Evolutionary conservation across 2,888 invertebrate species (phyloP).

Genomic region (Cheilosia urbana): DNA sequence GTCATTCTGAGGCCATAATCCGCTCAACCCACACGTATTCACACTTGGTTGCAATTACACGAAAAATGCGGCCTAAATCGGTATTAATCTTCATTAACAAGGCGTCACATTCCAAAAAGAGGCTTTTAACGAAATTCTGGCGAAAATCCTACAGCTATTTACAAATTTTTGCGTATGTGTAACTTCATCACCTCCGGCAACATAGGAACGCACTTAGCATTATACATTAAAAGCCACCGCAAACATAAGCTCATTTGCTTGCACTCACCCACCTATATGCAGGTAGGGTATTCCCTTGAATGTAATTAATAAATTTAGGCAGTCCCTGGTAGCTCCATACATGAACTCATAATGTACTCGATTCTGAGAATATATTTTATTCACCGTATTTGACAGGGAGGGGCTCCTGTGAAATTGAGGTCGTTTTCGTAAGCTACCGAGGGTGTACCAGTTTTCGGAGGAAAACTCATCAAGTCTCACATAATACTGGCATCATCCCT

Average conservation of each 20-base stretch:
- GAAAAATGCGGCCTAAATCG: neutral
- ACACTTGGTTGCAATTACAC: neutral
- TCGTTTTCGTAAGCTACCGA: neutral
- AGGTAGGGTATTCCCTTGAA: conserved; percentile 31
- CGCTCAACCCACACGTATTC: neutral
- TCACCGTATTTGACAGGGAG: conserved; percentile 5
- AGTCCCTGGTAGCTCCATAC: conserved; percentile 19
- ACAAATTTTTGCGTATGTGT: neutral
- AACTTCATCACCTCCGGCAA: conserved; percentile 4
- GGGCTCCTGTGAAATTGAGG: conserved; percentile 14
- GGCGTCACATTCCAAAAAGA: neutral
- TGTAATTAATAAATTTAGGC: conserved; percentile 57
- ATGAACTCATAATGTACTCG: conserved; percentile 24
- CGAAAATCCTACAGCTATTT: neutral
- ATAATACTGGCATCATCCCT: neutral
- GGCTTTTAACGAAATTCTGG: neutral
- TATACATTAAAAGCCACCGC: conserved; percentile 44
- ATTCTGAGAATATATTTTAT: conserved; percentile 22
- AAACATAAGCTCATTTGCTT: conserved; percentile 9
- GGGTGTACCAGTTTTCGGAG: neutral
- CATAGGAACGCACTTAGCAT: conserved; percentile 65
- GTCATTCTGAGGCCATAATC: too few species aligned
- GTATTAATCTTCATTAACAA: conserved; percentile 18
- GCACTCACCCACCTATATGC: neutral
- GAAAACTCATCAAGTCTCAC: too few species aligned